phyloP scores from a whole-genome alignment of 1,140 invertebrate species.

The Stenopsyche tienmushanensis region DNA sequence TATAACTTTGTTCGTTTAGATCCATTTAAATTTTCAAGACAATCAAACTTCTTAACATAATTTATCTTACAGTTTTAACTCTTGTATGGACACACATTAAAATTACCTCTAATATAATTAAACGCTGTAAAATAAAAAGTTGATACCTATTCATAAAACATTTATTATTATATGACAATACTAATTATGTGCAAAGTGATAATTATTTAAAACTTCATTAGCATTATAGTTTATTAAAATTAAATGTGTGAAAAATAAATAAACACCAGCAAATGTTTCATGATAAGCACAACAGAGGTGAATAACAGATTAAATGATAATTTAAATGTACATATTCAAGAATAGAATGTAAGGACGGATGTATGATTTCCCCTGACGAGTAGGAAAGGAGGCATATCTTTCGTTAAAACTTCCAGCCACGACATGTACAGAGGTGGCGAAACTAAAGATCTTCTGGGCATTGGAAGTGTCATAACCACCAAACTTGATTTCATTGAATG shows the following conservation, averaged over 20 bases:
- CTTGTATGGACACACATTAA: no score
- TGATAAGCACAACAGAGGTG: background rate
- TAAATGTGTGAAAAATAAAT: background rate
- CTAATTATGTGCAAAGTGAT: background rate
- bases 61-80: no score
- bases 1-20: no score
- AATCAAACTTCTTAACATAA: no score
- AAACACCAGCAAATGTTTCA: background rate
- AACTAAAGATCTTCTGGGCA: slow-evolving; percentile 86
- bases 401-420: slow-evolving; percentile 90
- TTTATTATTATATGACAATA: background rate
- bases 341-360: slow-evolving; percentile 96
- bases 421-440: slow-evolving; percentile 89
- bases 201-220: background rate
- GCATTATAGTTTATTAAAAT: background rate
- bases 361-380: slow-evolving; percentile 94
- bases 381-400: slow-evolving; percentile 86
- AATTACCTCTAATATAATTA: no score
- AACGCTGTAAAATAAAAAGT: no score
- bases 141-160: background rate
- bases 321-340: slow-evolving; percentile 57
- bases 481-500: slow-evolving; percentile 83
- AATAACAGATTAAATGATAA: background rate
- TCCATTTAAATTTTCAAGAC: no score
- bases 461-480: slow-evolving; percentile 92